phyloP scores from a whole-genome alignment of 2,797 vertebrate species.

The Simalia tracyae region DNA sequence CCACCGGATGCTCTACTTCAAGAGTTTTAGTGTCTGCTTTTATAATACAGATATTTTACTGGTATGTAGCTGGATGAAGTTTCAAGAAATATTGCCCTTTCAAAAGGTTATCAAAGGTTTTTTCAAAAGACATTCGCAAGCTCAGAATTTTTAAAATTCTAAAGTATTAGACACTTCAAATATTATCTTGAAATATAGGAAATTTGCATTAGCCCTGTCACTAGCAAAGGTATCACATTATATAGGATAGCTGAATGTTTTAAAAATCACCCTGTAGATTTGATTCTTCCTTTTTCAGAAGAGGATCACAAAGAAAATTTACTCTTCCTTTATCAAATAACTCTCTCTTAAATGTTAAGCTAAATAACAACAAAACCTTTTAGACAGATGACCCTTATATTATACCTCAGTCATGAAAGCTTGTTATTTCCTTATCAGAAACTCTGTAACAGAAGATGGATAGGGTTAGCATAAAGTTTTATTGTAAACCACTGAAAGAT shows the following conservation, averaged over 20 bases:
- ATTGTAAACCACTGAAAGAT: background rate
- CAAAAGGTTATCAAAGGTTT: background rate
- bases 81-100: conserved; percentile 18
- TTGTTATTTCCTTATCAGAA: conserved; percentile 23
- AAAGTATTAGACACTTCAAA: background rate
- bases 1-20: conserved; percentile 58
- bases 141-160: conserved; percentile 3
- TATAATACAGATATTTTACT: conserved; percentile 62
- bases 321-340: conserved; percentile 1
- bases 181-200: background rate
- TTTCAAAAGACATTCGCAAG: background rate
- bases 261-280: background rate
- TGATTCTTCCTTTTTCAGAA: background rate
- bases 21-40: conserved; percentile 58
- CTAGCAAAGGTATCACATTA: background rate
- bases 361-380: background rate
- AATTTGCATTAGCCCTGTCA: background rate
- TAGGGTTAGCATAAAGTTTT: background rate
- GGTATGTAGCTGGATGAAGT: conserved; percentile 54
- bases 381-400: background rate
- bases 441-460: background rate
- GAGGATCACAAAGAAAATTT: background rate
- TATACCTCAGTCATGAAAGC: background rate
- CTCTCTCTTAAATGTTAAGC: background rate
- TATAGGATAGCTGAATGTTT: background rate